These are phyloP conservation scores for Omphaloscelis lunosa DNA, from an alignment of 2,888 invertebrate genomes.

Conservation along the genomic window DNA sequence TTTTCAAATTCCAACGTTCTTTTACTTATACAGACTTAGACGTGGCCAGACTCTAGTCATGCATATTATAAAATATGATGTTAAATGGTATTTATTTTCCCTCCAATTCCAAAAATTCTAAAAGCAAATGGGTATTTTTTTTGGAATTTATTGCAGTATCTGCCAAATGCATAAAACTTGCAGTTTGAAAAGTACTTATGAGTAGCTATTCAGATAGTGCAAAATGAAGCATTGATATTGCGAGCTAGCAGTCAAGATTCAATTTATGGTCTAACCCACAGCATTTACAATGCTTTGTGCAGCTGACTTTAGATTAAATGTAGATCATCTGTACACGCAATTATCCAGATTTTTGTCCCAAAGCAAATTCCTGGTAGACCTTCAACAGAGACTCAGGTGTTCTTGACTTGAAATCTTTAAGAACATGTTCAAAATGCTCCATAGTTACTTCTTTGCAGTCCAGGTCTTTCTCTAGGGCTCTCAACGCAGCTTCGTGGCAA, in stretches of 20 bases:
- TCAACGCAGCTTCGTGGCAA: slow-evolving; percentile 97
- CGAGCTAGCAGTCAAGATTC: no score
- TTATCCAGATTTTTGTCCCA: slow-evolving; percentile 82
- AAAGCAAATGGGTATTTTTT: background rate
- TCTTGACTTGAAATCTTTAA: slow-evolving; percentile 93
- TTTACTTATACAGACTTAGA: no score
- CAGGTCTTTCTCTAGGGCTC: slow-evolving; percentile 94
- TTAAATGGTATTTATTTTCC: background rate
- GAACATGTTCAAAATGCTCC: slow-evolving; percentile 94
- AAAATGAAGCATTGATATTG: background rate
- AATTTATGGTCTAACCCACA: background rate
- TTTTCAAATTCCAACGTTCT: no score
- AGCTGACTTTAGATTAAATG: background rate
- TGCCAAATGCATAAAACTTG: background rate
- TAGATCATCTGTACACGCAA: background rate
- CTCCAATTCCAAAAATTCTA: no score
- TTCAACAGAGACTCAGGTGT: slow-evolving; percentile 93
- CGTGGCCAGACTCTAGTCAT: no score
- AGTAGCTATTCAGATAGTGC: background rate
- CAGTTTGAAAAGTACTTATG: background rate
- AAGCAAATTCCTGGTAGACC: slow-evolving; percentile 93
- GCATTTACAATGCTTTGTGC: background rate
- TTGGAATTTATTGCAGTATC: background rate
- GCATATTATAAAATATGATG: background rate
- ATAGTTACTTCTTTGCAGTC: slow-evolving; percentile 91